Evolutionary conservation across 2,888 invertebrate species (phyloP).

Genomic region (Temnothorax ravouxi): DNA sequence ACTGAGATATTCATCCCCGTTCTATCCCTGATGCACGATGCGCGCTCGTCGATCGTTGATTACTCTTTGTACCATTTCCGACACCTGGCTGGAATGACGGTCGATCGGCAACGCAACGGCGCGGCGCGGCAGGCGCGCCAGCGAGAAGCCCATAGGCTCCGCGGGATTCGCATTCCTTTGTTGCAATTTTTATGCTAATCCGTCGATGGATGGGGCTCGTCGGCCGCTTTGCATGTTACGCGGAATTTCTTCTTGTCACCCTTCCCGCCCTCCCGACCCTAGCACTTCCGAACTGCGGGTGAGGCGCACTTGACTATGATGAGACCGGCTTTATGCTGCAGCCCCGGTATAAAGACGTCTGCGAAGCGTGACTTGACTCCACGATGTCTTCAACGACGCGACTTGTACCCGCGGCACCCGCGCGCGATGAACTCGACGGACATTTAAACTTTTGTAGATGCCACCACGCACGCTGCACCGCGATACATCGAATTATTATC

Average conservation of each 20-base stretch:
- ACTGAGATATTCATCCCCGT: conserved; percentile 24
- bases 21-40: background rate
- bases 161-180: conserved; percentile 52
- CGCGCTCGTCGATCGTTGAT: conserved; percentile 40
- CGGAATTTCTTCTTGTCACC: conserved; percentile 48
- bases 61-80: conserved; percentile 55
- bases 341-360: conserved; percentile 58
- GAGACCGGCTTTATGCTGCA: conserved; percentile 64
- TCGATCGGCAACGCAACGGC: conserved; percentile 20
- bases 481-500: background rate
- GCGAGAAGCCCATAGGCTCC: background rate
- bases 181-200: conserved; percentile 68
- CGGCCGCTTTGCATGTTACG: conserved; percentile 65
- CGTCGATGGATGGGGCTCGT: conserved; percentile 61
- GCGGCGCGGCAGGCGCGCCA: background rate
- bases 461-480: background rate
- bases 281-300: conserved; percentile 47
- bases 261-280: background rate
- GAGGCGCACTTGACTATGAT: conserved; percentile 55
- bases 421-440: conserved; percentile 35
- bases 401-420: background rate
- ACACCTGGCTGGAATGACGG: conserved; percentile 25
- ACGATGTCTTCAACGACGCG: conserved; percentile 36
- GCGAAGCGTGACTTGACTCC: conserved; percentile 63
- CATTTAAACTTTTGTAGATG: conserved; percentile 42